Evolutionary conservation across 2,113 vertebrate genomes (phyloP).

Genomic region (Oreochromis niloticus): DNA sequence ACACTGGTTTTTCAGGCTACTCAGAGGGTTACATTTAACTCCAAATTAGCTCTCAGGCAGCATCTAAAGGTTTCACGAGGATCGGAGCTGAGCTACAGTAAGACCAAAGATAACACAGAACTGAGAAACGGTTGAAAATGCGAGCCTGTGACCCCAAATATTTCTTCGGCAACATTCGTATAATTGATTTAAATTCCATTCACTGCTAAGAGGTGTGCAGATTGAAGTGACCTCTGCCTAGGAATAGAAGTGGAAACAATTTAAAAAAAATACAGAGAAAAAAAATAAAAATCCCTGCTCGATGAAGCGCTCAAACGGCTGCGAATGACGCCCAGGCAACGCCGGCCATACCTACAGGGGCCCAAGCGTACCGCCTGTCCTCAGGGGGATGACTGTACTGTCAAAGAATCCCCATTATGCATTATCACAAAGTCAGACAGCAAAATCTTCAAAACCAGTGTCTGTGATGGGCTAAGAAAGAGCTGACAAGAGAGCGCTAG

Average conservation of each 20-base stretch:
- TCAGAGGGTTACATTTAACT: neutral
- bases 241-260: neutral
- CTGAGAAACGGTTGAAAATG: neutral
- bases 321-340: neutral
- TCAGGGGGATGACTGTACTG: constrained; percentile 28
- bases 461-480: constrained; percentile 58
- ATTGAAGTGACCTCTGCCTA: constrained; percentile 1
- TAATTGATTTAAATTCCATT: constrained; percentile 4
- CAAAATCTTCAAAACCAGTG: constrained; percentile 61
- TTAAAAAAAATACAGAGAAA: neutral
- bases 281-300: neutral
- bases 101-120: neutral
- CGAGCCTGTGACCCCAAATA: neutral
- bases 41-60: neutral
- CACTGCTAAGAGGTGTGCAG: neutral
- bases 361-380: constrained; percentile 23
- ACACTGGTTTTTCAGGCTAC: neutral
- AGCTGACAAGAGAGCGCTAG: constrained; percentile 57
- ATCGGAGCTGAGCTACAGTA: neutral
- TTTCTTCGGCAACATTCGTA: neutral
- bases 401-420: constrained; percentile 56
- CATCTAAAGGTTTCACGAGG: neutral
- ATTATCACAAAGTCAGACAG: constrained; percentile 62
- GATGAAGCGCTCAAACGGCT: constrained; percentile 16
- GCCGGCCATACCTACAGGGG: constrained; percentile 18